A percentile compares a stretch with the other conserved stretches of the same genome.
Conservation (phyloP, 2,797 vertebrate genomes). For the Uromys caudimaculatus region DNA sequence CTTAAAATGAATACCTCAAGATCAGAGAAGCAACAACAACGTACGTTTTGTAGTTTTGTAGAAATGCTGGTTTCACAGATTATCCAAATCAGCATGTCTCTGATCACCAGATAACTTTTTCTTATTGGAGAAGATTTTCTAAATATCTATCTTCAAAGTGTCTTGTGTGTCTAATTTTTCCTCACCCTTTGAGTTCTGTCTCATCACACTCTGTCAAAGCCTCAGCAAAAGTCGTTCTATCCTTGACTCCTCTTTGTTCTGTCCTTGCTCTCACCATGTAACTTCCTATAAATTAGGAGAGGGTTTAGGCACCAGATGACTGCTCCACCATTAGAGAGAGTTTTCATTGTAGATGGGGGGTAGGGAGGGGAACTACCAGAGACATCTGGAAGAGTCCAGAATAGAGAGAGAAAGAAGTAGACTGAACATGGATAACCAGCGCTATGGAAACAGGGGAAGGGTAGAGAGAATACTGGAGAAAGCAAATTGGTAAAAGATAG, state of each 20-base stretch:
- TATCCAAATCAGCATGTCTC: background rate
- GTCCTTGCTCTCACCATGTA: background rate
- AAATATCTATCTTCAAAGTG: constrained; percentile 22
- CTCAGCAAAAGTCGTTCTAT: background rate
- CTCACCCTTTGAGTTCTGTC: background rate
- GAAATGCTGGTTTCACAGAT: background rate
- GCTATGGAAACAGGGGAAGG: background rate
- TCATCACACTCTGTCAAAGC: background rate
- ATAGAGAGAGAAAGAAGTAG: background rate
- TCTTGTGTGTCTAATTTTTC: constrained; percentile 5
- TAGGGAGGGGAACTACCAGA: too few relatives aligned
- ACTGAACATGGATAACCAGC: too few relatives aligned
- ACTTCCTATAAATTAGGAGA: background rate
- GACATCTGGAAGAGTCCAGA: background rate
- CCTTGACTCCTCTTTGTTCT: background rate
- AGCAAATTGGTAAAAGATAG: background rate
- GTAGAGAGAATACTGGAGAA: background rate
- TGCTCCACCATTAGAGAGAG: too few relatives aligned
- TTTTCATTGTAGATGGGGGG: too few relatives aligned
- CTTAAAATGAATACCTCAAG: background rate
- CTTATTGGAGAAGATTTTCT: constrained; percentile 2
- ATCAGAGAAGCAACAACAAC: background rate
- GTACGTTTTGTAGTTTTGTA: background rate
- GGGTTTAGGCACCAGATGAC: background rate
- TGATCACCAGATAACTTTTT: background rate